phyloP scores from a whole-genome alignment of 2,113 vertebrate species.

The Pyxicephalus adspersus region DNA sequence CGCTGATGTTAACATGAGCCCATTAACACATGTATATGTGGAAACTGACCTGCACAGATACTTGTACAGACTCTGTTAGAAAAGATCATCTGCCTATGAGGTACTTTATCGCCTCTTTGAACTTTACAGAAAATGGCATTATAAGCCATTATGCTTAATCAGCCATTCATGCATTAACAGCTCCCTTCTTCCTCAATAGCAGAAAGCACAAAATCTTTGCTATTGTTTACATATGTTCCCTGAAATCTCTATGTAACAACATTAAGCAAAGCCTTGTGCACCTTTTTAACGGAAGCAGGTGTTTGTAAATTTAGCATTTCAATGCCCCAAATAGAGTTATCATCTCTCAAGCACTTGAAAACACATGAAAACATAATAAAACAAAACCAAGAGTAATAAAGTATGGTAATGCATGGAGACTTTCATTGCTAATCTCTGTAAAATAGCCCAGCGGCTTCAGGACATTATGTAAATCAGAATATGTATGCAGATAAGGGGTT shows the following conservation, averaged over 20 bases:
- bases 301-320: too few species aligned
- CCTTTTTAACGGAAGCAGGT: too few species aligned
- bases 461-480: too few species aligned
- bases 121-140: slow-evolving; percentile 34
- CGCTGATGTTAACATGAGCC: background rate
- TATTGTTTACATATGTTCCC: slow-evolving; percentile 23
- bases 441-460: too few species aligned
- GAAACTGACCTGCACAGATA: slow-evolving; percentile 16
- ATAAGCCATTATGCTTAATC: slow-evolving; percentile 30
- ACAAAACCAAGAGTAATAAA: too few species aligned
- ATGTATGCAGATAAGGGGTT: too few species aligned
- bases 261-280: too few species aligned
- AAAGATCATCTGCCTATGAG: slow-evolving; percentile 15
- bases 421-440: too few species aligned
- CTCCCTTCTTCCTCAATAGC: slow-evolving; percentile 25
- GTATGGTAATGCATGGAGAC: too few species aligned
- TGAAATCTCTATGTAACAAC: background rate
- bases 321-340: too few species aligned
- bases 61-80: background rate
- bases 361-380: too few species aligned
- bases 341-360: too few species aligned
- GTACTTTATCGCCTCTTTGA: slow-evolving; percentile 32
- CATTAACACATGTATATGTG: slow-evolving; percentile 15
- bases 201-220: background rate
- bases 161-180: slow-evolving; percentile 32